Conservation (phyloP, 92 coral and sea anemone genomes). For the Bergia sp. region DNA sequence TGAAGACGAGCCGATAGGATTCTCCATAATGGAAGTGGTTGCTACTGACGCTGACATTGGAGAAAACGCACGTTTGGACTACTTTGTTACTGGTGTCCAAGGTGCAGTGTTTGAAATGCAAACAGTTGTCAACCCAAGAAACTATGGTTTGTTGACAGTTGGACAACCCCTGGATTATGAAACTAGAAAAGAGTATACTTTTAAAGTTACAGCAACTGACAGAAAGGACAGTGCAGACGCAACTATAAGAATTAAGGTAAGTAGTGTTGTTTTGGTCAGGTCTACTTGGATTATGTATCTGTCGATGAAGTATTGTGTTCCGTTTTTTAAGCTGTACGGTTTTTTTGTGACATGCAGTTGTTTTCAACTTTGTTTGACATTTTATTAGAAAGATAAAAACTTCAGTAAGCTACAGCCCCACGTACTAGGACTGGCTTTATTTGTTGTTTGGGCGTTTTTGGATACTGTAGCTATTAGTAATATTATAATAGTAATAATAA, state of each 20-base stretch:
- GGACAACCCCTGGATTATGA: constrained; percentile 85
- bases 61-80: constrained; percentile 81
- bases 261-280: neutral
- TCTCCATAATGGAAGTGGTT: constrained; percentile 54
- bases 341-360: no score
- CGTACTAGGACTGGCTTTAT: no score
- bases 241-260: constrained; percentile 59
- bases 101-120: constrained; percentile 73
- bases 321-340: no score
- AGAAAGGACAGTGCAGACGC: constrained; percentile 72
- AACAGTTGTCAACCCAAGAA: constrained; percentile 53
- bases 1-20: constrained; percentile 75
- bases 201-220: constrained; percentile 82
- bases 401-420: no score
- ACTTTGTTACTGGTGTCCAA: constrained; percentile 83
- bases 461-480: no score
- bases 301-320: no score
- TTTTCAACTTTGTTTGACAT: no score
- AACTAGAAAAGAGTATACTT: constrained; percentile 45
- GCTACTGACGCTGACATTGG: constrained; percentile 85
- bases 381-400: no score
- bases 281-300: neutral
- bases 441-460: no score
- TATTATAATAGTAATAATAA: no score
- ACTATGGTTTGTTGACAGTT: constrained; percentile 68